phyloP scores from a whole-genome alignment of 2,797 vertebrate species.

The Coilia nasus region DNA sequence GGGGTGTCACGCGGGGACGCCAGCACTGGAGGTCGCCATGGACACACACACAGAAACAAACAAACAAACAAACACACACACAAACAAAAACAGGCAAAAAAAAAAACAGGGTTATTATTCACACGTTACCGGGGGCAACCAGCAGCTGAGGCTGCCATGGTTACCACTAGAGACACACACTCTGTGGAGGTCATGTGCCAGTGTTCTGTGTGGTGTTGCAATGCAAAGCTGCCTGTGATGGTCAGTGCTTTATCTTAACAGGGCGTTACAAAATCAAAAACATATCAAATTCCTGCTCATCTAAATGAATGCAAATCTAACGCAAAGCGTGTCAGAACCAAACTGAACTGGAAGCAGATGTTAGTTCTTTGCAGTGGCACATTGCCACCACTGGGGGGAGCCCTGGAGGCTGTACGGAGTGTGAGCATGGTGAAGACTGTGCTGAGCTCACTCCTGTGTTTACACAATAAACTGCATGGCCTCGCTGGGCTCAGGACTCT shows the following conservation, averaged over 20 bases:
- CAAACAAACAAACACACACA: constrained; percentile 16
- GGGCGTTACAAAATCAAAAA: too few relatives aligned
- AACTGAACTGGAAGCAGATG: neutral
- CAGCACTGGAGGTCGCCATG: constrained; percentile 71
- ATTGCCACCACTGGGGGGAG: neutral
- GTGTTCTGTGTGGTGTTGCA: too few relatives aligned
- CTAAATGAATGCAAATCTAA: too few relatives aligned
- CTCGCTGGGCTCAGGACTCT: neutral
- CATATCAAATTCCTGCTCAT: too few relatives aligned
- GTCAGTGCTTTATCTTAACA: too few relatives aligned
- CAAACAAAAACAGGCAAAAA: neutral
- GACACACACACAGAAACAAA: neutral
- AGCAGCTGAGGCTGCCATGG: too few relatives aligned
- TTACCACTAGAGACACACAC: too few relatives aligned
- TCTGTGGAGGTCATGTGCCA: too few relatives aligned
- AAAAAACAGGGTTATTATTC: too few relatives aligned
- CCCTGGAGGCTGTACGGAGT: neutral
- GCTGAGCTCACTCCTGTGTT: neutral
- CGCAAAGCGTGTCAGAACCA: too few relatives aligned
- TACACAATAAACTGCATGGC: neutral
- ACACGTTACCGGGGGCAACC: too few relatives aligned
- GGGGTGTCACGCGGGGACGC: constrained; percentile 83
- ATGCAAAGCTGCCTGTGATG: too few relatives aligned
- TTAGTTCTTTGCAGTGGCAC: neutral
- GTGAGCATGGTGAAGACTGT: neutral